Base-by-base conservation (phyloP, 1,140 invertebrate species). In the Mesaphorura yosii region DNA sequence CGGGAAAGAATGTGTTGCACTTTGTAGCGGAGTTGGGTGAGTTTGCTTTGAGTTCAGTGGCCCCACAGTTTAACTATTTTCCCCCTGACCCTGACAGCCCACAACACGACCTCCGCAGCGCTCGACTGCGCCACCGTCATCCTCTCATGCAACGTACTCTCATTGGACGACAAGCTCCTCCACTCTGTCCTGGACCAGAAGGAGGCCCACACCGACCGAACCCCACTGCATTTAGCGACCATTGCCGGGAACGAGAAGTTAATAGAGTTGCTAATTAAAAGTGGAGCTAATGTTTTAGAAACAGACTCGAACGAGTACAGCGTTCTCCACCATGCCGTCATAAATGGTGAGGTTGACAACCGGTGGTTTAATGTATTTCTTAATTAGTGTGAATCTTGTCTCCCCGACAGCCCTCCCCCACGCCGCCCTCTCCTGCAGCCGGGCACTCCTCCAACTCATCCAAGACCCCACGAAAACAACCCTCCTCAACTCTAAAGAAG, bases 241-340 rank as follows among this genome's bases (percentile, higher is more conserved):
- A 37, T 48, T 37, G 46, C 46, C 20, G 46, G 46, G 19, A 48
- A 34, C 23, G 46, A 31, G 4, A 17, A 48, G 37, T 20, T 48
- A 3, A 26, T 48, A 5, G 46, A 48, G 19, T 48, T 15, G 19
- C 27, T 48, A 17, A 7, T 48, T 14, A 7, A 48, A 48, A 48
- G 15, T 34, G 46, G 46, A 6, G 46, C 26, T 48, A 22, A 48
- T 37, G 27, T 10, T 17, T 22, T 48, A 5, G 27, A 26, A 6
- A n/a, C 27, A n/a, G 46, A 48, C 19, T 14, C 12, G 4, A 34
- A 17, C 23, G 17, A 12, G n/a, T 48, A 31, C 28, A 48, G 19
- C 14, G 27, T 48, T 34, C 19, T 48, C 5, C 46, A 48, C 23
- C 46, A 26, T 15, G 46, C 46, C 5, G 27, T 48, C 37, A 27